Conservation (phyloP, 1,140 invertebrate genomes). For the Euwallacea similis region DNA sequence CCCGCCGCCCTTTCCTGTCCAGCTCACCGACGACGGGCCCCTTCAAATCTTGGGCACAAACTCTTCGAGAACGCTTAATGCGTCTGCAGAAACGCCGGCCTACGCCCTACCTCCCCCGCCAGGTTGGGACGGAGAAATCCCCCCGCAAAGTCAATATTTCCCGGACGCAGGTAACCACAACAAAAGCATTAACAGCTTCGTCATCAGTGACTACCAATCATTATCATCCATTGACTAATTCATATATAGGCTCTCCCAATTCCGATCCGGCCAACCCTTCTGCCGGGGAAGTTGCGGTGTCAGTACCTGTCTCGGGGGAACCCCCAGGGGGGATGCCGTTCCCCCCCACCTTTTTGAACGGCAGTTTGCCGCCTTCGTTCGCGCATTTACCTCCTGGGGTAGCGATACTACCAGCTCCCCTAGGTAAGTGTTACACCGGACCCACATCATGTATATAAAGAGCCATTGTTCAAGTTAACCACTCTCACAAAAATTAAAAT, state of each 20-base stretch:
- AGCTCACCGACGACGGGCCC: constrained; percentile 77
- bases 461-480: no score
- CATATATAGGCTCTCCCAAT: constrained; percentile 50
- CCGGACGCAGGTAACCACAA: constrained; percentile 42
- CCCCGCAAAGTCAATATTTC: constrained; percentile 46
- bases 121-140: constrained; percentile 41
- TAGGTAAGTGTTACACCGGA: constrained; percentile 11
- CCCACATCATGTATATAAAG: no score
- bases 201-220: no score
- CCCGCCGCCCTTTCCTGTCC: constrained; percentile 87
- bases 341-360: constrained; percentile 57
- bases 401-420: constrained; percentile 68
- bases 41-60: constrained; percentile 71
- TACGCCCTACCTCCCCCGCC: constrained; percentile 58
- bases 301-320: constrained; percentile 60
- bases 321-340: constrained; percentile 54
- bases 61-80: constrained; percentile 65
- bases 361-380: constrained; percentile 53
- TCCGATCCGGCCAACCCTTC: constrained; percentile 62
- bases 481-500: no score
- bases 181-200: no score
- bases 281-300: constrained; percentile 63
- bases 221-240: constrained; percentile 5
- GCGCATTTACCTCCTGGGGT: constrained; percentile 66
- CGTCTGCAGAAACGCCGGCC: constrained; percentile 57